Percentiles rank a stretch among this genome's conserved stretches.
Evolutionary conservation across 2,113 vertebrate genomes (phyloP).

Genomic region (Dipodomys merriami): DNA sequence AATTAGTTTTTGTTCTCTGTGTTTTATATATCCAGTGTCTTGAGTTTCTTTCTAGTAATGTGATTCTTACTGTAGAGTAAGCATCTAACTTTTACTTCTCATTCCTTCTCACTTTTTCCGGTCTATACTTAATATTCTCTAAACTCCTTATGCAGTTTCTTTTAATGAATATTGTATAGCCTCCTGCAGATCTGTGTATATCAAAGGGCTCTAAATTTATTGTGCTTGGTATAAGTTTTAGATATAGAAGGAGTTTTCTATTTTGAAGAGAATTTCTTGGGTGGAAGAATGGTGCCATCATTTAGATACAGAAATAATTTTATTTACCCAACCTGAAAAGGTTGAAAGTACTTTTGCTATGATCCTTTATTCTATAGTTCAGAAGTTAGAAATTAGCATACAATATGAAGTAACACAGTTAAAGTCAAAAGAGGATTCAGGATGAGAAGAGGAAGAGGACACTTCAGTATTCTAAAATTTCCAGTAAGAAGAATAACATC

Average conservation of each 20-base stretch:
- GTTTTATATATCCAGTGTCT: not conserved
- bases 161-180: not conserved
- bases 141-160: not conserved
- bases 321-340: too few species aligned
- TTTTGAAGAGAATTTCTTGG: too few species aligned
- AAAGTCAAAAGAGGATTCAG: not conserved
- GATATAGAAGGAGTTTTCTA: too few species aligned
- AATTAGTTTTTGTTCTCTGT: constrained; percentile 31
- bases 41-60: not conserved
- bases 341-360: too few species aligned
- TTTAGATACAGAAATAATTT: too few species aligned
- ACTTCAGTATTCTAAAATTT: constrained; percentile 10
- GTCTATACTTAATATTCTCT: not conserved
- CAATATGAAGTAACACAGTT: constrained; percentile 2
- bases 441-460: not conserved
- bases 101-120: not conserved
- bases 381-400: not conserved
- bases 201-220: not conserved
- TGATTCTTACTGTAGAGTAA: constrained; percentile 6
- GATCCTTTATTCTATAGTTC: too few species aligned
- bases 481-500: not conserved
- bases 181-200: not conserved
- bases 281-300: too few species aligned
- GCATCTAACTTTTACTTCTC: not conserved
- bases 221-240: not conserved